phyloP scores from a whole-genome alignment of 1,140 invertebrate species.

The Drosophila repletoides region DNA sequence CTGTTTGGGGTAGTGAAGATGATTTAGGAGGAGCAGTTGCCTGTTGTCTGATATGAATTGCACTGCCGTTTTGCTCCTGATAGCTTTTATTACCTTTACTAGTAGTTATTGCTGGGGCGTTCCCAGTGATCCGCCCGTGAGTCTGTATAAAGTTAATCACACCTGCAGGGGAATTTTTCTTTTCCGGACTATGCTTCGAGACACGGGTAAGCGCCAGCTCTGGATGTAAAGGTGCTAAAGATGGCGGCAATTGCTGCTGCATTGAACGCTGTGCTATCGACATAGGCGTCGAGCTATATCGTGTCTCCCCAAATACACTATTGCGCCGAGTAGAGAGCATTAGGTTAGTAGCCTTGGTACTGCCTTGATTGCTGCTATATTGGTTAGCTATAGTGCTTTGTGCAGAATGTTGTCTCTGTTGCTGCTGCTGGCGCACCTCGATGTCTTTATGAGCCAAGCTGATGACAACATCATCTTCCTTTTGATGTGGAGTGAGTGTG shows the following conservation, averaged over 20 bases:
- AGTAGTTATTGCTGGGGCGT: constrained; percentile 12
- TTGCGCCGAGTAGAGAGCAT: constrained; percentile 35
- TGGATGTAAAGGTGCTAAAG: constrained; percentile 32
- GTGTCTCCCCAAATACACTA: constrained; percentile 56
- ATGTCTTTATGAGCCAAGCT: constrained; percentile 20
- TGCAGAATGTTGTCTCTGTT: constrained; percentile 9
- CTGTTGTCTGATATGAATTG: background rate
- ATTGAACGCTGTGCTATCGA: constrained; percentile 66
- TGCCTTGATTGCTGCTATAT: background rate
- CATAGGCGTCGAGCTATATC: constrained; percentile 60
- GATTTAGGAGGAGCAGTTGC: background rate
- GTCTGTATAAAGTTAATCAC: constrained; percentile 71
- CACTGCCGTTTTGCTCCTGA: background rate
- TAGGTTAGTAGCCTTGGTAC: constrained; percentile 12
- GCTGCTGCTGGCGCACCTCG: constrained; percentile 2
- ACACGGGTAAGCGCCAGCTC: constrained; percentile 20
- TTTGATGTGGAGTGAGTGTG: background rate
- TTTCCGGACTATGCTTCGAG: constrained; percentile 28
- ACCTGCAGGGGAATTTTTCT: constrained; percentile 54
- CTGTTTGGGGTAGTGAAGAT: background rate
- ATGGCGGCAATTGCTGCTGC: constrained; percentile 52
- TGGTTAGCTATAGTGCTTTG: background rate
- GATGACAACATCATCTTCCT: constrained; percentile 13
- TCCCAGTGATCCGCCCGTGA: constrained; percentile 62
- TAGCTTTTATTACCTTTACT: background rate